phyloP scores from a whole-genome alignment of 2,888 invertebrate species.

The Andrena flavipes region DNA sequence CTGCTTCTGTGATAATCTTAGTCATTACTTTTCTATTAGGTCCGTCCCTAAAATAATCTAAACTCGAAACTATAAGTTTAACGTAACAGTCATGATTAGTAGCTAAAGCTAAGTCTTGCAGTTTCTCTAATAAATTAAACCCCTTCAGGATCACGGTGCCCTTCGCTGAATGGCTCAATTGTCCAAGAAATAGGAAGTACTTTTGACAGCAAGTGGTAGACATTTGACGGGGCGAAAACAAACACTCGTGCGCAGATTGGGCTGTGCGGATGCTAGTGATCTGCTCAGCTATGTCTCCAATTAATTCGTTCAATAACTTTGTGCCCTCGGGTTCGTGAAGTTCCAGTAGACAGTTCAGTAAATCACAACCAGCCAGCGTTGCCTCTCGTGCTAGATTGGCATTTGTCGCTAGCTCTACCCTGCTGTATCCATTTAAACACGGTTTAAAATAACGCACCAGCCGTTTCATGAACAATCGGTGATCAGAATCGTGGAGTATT shows the following conservation, averaged over 20 bases:
- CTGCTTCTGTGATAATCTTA: conserved; percentile 85
- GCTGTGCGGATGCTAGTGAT: conserved; percentile 90
- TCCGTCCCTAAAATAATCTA: conserved; percentile 94
- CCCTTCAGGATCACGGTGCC: conserved; percentile 90
- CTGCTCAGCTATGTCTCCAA: conserved; percentile 92
- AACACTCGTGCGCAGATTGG: conserved; percentile 93
- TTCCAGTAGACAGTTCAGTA: conserved; percentile 90
- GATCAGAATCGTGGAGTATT: conserved; percentile 88
- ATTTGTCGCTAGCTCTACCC: conserved; percentile 90
- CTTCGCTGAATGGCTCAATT: conserved; percentile 90
- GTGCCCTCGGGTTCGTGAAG: conserved; percentile 90
- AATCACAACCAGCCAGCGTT: conserved; percentile 89
- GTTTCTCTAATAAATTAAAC: conserved; percentile 82
- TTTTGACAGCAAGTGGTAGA: conserved; percentile 96
- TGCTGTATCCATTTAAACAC: conserved; percentile 94
- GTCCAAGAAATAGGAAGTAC: conserved; percentile 97
- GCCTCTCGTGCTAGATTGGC: conserved; percentile 86
- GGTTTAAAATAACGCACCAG: conserved; percentile 95
- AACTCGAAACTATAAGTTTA: conserved; percentile 95
- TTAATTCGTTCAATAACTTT: conserved; percentile 91
- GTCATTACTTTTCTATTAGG: conserved; percentile 89
- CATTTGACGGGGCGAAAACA: conserved; percentile 95
- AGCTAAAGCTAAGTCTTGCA: conserved; percentile 91
- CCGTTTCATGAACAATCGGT: conserved; percentile 89
- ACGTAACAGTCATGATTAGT: conserved; percentile 97